Percentiles rank a stretch among this genome's conserved stretches.
Conservation (phyloP, 1,140 invertebrate genomes). For the Steinernema khuongi region DNA sequence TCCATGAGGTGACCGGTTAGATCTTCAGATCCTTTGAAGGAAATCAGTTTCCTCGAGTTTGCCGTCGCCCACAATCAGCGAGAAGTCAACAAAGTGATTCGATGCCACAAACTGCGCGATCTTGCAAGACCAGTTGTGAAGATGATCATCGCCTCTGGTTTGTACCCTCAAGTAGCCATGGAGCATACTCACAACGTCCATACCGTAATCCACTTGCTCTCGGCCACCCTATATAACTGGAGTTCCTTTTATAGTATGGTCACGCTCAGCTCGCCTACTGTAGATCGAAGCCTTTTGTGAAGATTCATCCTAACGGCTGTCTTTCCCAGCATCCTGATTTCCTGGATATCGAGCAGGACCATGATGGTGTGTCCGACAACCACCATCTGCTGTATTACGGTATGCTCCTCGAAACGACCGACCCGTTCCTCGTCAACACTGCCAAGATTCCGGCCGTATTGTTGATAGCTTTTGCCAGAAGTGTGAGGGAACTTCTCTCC, state of each 20-base stretch:
- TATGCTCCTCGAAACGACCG: background rate
- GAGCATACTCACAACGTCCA: background rate
- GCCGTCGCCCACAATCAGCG: background rate
- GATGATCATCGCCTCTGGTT: background rate
- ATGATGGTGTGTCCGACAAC: background rate
- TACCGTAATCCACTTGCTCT: no score
- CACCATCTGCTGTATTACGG: slow-evolving; percentile 3
- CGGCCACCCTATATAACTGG: background rate
- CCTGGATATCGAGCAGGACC: background rate
- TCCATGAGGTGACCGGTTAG: no score
- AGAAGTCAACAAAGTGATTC: background rate
- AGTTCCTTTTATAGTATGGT: background rate
- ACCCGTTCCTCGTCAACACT: background rate
- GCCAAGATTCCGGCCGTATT: background rate
- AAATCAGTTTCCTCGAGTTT: background rate
- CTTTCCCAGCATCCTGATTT: background rate
- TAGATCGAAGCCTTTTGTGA: background rate
- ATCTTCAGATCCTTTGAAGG: background rate
- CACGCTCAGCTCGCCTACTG: background rate
- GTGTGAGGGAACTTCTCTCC: background rate
- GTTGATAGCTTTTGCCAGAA: background rate
- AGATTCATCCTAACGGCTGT: background rate
- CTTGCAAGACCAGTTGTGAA: background rate
- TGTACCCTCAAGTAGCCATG: background rate
- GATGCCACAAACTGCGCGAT: background rate